Evolutionary conservation across 1,140 invertebrate genomes (phyloP).

Genomic region (Aphelenchoides besseyi): DNA sequence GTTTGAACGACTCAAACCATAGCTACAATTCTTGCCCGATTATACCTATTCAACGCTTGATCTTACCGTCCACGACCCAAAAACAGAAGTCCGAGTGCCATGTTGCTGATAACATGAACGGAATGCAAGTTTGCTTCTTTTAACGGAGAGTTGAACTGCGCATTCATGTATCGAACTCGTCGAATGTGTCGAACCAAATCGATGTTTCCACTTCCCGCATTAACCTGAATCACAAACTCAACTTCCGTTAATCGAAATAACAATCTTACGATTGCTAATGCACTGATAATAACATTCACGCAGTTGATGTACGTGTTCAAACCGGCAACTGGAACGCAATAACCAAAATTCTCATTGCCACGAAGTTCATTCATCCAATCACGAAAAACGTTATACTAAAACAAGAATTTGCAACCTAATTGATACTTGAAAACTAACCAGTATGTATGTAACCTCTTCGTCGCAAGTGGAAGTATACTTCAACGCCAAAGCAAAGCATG

Average conservation of each 20-base stretch:
- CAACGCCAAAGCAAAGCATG: slow-evolving; percentile 42
- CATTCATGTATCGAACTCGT: background rate
- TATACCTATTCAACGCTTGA: background rate
- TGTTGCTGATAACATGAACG: slow-evolving; percentile 37
- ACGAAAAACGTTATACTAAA: slow-evolving; percentile 36
- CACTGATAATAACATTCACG: slow-evolving; percentile 14
- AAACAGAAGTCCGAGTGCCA: slow-evolving; percentile 43
- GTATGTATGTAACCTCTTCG: slow-evolving; percentile 13
- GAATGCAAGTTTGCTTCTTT: slow-evolving; percentile 38
- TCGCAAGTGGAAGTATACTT: slow-evolving; percentile 41
- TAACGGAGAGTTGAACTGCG: background rate
- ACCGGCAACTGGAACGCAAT: background rate
- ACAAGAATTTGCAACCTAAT: background rate
- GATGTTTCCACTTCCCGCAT: slow-evolving; percentile 49
- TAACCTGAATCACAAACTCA: slow-evolving; percentile 29
- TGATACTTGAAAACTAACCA: slow-evolving; percentile 23
- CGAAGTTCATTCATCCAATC: slow-evolving; percentile 16
- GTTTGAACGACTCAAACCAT: slow-evolving; percentile 30
- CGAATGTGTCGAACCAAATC: slow-evolving; percentile 25
- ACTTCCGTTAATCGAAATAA: background rate
- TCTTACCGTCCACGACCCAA: slow-evolving; percentile 45
- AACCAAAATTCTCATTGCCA: slow-evolving; percentile 4
- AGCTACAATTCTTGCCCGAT: slow-evolving; percentile 30
- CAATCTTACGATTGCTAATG: slow-evolving; percentile 23
- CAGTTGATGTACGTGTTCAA: background rate